These are phyloP conservation scores for Scaptomyza cyrtandrae DNA, from an alignment of 2,888 invertebrate species.

Conservation along the genomic window DNA sequence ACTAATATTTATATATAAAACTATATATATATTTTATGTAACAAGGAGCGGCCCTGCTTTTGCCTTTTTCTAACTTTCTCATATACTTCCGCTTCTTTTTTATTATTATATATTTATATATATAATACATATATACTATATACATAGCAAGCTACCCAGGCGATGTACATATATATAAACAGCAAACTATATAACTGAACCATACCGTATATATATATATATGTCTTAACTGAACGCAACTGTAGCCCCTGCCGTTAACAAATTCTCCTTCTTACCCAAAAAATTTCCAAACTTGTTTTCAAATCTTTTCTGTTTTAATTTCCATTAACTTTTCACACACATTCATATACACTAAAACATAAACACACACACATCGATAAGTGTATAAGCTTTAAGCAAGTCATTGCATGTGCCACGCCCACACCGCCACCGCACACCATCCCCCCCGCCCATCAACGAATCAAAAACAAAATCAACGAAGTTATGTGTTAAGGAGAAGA, in stretches of 20 bases:
- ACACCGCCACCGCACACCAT: constrained; percentile 26
- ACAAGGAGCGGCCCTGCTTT: constrained; percentile 36
- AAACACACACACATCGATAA: constrained; percentile 17
- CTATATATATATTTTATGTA: constrained; percentile 33
- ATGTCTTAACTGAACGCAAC: constrained; percentile 59
- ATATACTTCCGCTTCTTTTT: constrained; percentile 48
- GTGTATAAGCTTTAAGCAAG: constrained; percentile 73
- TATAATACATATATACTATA: constrained; percentile 36
- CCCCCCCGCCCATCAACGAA: constrained; percentile 6
- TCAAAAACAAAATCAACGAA: constrained; percentile 1
- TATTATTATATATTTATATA: constrained; percentile 45
- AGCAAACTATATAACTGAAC: constrained; percentile 65
- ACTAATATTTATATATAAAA: constrained; percentile 30
- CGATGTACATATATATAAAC: constrained; percentile 70
- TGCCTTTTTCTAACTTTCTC: constrained; percentile 33
- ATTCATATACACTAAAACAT: constrained; percentile 12
- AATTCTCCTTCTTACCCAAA: constrained; percentile 17
- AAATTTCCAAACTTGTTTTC: constrained; percentile 29
- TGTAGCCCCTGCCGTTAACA: constrained; percentile 71
- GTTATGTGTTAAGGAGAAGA: constrained; percentile 12
- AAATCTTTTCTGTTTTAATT: constrained; percentile 12
- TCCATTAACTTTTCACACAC: constrained; percentile 8
- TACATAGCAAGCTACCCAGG: constrained; percentile 81
- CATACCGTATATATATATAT: constrained; percentile 41
- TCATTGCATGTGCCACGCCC: constrained; percentile 73